These are phyloP conservation scores for Gasterosteus nipponicus DNA, from an alignment of 2,113 vertebrate species.

Conservation along the genomic window DNA sequence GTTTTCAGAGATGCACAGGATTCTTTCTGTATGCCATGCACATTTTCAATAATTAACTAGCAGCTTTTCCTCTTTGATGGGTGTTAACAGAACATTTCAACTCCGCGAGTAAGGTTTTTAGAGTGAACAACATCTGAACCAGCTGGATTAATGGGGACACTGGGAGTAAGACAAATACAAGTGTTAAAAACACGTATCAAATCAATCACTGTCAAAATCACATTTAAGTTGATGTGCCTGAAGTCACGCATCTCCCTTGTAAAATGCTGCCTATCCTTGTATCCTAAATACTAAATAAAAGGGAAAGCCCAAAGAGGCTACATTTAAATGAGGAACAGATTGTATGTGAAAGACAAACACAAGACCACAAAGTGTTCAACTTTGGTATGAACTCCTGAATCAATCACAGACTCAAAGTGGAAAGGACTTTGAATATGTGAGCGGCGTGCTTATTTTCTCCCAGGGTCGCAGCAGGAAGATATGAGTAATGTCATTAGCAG, in stretches of 20 bases:
- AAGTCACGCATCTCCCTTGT: conserved; percentile 31
- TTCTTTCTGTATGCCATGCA: background rate
- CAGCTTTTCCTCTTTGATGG: background rate
- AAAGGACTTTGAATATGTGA: conserved; percentile 33
- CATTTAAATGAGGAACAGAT: conserved; percentile 36
- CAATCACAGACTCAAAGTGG: conserved; percentile 29
- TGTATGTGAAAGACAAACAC: conserved; percentile 35
- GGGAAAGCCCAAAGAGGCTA: conserved; percentile 31
- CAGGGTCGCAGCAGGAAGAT: conserved; percentile 46
- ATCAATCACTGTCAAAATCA: conserved; percentile 38
- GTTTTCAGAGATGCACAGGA: conserved; percentile 9
- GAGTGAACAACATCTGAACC: conserved; percentile 17
- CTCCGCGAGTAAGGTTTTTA: background rate
- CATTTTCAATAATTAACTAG: conserved; percentile 21
- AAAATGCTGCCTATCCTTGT: conserved; percentile 18
- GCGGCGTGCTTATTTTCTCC: conserved; percentile 23
- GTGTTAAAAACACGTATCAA: conserved; percentile 35
- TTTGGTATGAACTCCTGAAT: conserved; percentile 51
- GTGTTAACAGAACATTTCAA: background rate
- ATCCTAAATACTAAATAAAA: too few species aligned
- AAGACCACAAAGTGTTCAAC: conserved; percentile 57
- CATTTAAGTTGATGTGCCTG: conserved; percentile 51
- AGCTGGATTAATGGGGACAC: too few species aligned
- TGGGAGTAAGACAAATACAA: too few species aligned
- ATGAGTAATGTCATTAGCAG: conserved; percentile 43